Base-by-base conservation (phyloP, 2,113 vertebrate species). In the Neolamprologus fasciatus region DNA sequence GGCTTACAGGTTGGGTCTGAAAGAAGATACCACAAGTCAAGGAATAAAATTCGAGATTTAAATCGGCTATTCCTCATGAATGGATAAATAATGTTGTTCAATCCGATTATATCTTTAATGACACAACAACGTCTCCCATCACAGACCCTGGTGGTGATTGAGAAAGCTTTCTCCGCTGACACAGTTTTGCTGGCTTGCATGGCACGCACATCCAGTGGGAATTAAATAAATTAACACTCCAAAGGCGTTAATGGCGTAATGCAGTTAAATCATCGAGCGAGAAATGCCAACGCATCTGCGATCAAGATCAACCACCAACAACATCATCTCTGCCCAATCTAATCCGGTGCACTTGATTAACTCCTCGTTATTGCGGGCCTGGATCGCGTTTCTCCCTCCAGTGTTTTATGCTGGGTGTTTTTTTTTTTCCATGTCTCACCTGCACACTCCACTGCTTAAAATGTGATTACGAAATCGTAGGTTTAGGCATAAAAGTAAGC, bases 211-310 rank as follows among this genome's bases (percentile, higher is more conserved):
- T 76, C 71, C 58, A 11, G 28, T 8, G 53, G 81, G 68, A 92
- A 90, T 88, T 40, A 58, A 88, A 90, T 80, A 87, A 83, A 91
- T 87, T 61, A 86, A 81, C 80, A 86, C 85, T 82, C 45, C 14
- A 17, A 79, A 83, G 87, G 85, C 50, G 84, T 86, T 92, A 86
- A 86, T 83, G 87, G 53, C 11, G 53, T 90, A 87, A 90, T 76
- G 84, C 86, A 26, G 68, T 85, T 87, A 83, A 91, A 55, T 84
- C 91, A 82, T 16, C 5, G 26, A 71, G 87, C 54, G 63, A 92
- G 63, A 86, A 78, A 78, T 78, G 47, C 37, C 61, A 83, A 54
- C 84, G 80, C 81, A 88, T 86, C 81, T 86, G 88, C 33, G 35
- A 91, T 83, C 51, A 19, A 79, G 83, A 86, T 71, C 63, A 80